Conservation (phyloP, 1,140 invertebrate species). For the Drosophila truncata region DNA sequence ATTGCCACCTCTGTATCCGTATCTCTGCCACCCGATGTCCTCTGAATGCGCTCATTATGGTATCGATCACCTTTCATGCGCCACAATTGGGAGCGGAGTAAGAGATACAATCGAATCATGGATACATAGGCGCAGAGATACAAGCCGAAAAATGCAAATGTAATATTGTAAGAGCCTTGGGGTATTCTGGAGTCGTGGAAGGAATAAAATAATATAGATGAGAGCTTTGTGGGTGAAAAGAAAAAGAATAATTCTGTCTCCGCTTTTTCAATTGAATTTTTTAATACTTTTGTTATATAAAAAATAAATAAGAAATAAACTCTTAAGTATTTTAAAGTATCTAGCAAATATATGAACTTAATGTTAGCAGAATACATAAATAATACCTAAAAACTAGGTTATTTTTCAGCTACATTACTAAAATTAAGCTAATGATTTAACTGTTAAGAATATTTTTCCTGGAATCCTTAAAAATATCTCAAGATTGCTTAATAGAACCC, state of each 20-base stretch:
- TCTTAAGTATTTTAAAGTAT: not conserved
- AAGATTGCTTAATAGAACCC: not conserved
- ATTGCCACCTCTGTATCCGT: not conserved
- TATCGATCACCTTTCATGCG: conserved; percentile 70
- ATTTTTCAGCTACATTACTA: not conserved
- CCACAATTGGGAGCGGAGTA: conserved; percentile 38
- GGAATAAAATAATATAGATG: not conserved
- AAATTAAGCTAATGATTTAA: too few relatives aligned
- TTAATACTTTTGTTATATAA: too few relatives aligned
- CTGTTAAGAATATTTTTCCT: not conserved
- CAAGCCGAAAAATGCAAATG: conserved; percentile 37
- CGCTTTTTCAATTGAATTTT: too few relatives aligned
- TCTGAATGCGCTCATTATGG: conserved; percentile 59
- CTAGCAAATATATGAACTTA: not conserved
- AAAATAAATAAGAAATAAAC: not conserved
- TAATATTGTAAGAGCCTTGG: conserved; percentile 7
- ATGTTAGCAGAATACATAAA: not conserved
- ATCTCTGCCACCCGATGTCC: conserved; percentile 18
- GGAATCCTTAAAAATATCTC: not conserved
- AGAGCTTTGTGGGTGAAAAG: too few relatives aligned
- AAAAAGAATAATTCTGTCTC: too few relatives aligned
- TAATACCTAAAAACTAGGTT: not conserved
- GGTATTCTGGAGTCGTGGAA: not conserved
- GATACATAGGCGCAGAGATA: conserved; percentile 19
- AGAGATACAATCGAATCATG: conserved; percentile 52